Conservation (phyloP, 2,888 invertebrate genomes). For the Punctoribates punctum region DNA sequence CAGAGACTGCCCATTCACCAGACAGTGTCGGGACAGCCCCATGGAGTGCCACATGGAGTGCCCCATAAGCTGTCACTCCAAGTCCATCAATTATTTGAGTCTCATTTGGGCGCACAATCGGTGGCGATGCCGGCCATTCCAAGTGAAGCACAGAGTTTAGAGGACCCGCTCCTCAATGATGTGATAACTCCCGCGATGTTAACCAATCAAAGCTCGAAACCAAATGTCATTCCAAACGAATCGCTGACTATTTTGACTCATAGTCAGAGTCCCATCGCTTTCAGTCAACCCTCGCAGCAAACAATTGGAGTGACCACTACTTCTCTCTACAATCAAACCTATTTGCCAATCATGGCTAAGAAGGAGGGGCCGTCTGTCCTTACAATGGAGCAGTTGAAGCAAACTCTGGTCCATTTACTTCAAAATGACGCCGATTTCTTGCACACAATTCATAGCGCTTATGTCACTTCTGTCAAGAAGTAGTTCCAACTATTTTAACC, state of each 20-base stretch:
- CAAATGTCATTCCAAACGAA: constrained; percentile 19
- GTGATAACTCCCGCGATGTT: constrained; percentile 40
- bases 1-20: background rate
- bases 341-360: background rate
- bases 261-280: background rate
- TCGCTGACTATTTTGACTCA: background rate
- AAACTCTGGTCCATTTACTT: constrained; percentile 40
- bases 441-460: constrained; percentile 39
- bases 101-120: constrained; percentile 11
- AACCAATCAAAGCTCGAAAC: constrained; percentile 30
- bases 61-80: constrained; percentile 6
- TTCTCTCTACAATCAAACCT: background rate
- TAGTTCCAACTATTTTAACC: background rate
- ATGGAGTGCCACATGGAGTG: background rate
- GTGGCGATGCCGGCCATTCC: constrained; percentile 10
- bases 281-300: background rate
- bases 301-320: background rate
- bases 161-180: constrained; percentile 11
- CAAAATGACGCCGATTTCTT: constrained; percentile 43
- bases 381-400: constrained; percentile 42
- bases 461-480: constrained; percentile 31
- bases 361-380: constrained; percentile 6
- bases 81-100: constrained; percentile 32
- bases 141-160: background rate
- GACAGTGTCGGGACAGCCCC: background rate